phyloP scores from a whole-genome alignment of 2,797 vertebrate species.

The Pantherophis vulpinus region DNA sequence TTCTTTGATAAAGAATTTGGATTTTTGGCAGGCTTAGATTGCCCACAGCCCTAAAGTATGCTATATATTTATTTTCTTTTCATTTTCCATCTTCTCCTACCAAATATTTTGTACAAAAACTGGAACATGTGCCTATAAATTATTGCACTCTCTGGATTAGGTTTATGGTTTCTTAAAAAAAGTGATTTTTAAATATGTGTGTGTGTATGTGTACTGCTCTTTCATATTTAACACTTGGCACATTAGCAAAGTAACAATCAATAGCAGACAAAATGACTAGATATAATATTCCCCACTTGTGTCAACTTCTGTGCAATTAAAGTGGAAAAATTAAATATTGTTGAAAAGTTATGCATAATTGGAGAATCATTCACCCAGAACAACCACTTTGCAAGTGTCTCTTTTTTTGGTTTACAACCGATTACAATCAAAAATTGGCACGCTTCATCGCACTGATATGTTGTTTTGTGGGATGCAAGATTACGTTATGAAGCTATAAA shows the following conservation, averaged over 20 bases:
- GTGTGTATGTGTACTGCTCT: conserved; percentile 21
- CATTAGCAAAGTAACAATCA: conserved; percentile 68
- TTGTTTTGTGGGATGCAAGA: conserved; percentile 61
- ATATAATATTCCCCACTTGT: conserved; percentile 61
- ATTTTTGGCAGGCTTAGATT: conserved; percentile 19
- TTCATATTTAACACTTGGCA: conserved; percentile 57
- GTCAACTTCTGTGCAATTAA: conserved; percentile 61
- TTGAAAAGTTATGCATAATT: conserved; percentile 72
- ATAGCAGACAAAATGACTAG: conserved; percentile 68
- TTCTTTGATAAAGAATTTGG: conserved; percentile 20
- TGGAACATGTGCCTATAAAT: conserved; percentile 34
- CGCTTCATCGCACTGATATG: conserved; percentile 31
- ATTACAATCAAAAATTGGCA: conserved; percentile 67
- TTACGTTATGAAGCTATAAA: conserved; percentile 64
- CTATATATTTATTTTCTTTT: conserved; percentile 30
- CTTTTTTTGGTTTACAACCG: conserved; percentile 70
- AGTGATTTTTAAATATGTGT: conserved; percentile 36
- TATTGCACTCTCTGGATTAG: conserved; percentile 34
- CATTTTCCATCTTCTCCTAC: conserved; percentile 30
- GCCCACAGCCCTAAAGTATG: conserved; percentile 26
- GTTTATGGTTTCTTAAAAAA: conserved; percentile 34
- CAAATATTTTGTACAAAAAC: conserved; percentile 25
- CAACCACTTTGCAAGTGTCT: conserved; percentile 68
- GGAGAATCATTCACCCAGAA: conserved; percentile 70
- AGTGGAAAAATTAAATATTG: conserved; percentile 67